Percentiles rank a stretch among this genome's conserved stretches.
Evolutionary conservation across 2,113 vertebrate genomes (phyloP).

Genomic region (Sula dactylatra): DNA sequence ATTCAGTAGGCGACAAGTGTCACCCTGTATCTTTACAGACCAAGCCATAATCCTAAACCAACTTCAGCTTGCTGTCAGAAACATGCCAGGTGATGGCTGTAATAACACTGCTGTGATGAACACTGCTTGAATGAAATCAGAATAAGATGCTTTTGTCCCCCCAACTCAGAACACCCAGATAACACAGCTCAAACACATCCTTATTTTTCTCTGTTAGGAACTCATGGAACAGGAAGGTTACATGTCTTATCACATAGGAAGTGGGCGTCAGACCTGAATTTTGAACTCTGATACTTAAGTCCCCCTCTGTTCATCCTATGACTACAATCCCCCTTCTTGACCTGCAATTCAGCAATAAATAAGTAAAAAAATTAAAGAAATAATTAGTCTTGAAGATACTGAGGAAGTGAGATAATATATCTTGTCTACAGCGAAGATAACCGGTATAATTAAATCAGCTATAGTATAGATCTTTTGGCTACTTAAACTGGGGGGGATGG

Average conservation of each 20-base stretch:
- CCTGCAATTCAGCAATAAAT: background rate
- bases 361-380: background rate
- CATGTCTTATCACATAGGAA: background rate
- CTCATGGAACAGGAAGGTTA: background rate
- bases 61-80: background rate
- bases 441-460: background rate
- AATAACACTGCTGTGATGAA: background rate
- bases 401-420: background rate
- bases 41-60: background rate
- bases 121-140: accelerated
- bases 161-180: background rate
- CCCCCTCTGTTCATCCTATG: background rate
- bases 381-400: background rate
- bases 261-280: background rate
- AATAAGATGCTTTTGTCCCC: background rate
- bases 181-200: background rate
- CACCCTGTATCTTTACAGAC: background rate
- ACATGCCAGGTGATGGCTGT: background rate
- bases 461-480: background rate
- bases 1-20: background rate
- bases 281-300: background rate
- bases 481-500: background rate
- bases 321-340: background rate
- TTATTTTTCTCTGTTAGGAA: background rate
- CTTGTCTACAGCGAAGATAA: background rate